A percentile compares a stretch with the other conserved stretches of the same genome.
These are phyloP conservation scores for Mellivora capensis DNA, from an alignment of 2,113 vertebrate genomes.

Conservation along the genomic window DNA sequence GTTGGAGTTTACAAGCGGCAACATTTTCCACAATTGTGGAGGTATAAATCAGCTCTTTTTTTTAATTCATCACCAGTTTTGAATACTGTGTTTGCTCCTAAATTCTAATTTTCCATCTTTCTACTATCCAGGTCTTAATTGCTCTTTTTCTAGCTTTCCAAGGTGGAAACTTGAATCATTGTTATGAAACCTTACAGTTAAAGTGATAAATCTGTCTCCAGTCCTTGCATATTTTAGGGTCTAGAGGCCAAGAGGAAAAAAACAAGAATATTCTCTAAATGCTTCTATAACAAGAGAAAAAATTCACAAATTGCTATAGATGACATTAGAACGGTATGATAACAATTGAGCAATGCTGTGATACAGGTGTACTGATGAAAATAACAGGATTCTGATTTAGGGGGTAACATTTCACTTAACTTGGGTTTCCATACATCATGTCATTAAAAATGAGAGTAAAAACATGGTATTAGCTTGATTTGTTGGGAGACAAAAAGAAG, in stretches of 20 bases:
- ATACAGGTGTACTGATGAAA: background rate
- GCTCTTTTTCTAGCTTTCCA: background rate
- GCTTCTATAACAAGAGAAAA: background rate
- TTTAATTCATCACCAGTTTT: background rate
- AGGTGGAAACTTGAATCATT: background rate
- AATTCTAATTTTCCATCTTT: background rate
- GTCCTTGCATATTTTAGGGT: background rate
- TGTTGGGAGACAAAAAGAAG: background rate
- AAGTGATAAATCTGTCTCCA: background rate
- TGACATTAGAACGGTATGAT: background rate
- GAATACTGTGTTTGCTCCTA: background rate
- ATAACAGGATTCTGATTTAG: background rate
- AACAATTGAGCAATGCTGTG: background rate
- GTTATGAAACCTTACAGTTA: background rate
- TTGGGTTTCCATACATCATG: background rate
- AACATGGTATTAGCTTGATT: background rate
- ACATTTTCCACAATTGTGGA: background rate
- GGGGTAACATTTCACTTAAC: background rate
- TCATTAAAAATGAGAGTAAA: background rate
- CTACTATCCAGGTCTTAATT: background rate
- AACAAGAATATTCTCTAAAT: background rate
- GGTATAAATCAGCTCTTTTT: background rate
- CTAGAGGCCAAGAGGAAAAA: background rate
- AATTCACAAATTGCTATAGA: background rate
- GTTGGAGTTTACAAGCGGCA: background rate